phyloP scores from a whole-genome alignment of 2,888 invertebrate species.

The Drosophila nigricruria region DNA sequence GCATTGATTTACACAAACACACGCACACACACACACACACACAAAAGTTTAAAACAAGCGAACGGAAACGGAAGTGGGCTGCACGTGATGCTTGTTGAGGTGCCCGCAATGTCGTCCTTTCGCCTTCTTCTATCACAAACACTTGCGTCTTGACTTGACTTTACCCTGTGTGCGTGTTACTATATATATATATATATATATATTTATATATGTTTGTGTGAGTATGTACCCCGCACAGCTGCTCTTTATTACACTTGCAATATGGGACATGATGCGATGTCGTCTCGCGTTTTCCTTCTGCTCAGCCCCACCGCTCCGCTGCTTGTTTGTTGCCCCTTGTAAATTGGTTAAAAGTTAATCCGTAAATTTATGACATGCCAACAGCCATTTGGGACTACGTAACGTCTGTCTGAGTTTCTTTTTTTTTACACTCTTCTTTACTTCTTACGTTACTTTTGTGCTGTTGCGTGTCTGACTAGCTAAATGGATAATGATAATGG shows the following conservation, averaged over 20 bases:
- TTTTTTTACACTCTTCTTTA: constrained; percentile 1
- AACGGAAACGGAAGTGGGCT: constrained; percentile 77
- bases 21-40: constrained; percentile 11
- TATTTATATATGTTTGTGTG: constrained; percentile 26
- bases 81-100: constrained; percentile 76
- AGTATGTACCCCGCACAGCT: constrained; percentile 58
- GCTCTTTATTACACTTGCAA: constrained; percentile 78
- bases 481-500: constrained; percentile 71
- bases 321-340: constrained; percentile 66
- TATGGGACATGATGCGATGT: constrained; percentile 72
- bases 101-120: constrained; percentile 56
- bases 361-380: constrained; percentile 78
- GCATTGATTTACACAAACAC: constrained; percentile 71
- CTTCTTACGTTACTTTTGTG: constrained; percentile 9
- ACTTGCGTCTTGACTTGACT: constrained; percentile 65
- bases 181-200: background rate
- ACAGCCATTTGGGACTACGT: constrained; percentile 70
- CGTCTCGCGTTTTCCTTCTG: constrained; percentile 42
- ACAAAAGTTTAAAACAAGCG: constrained; percentile 75
- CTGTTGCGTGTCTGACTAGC: constrained; percentile 63
- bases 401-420: constrained; percentile 36
- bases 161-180: constrained; percentile 13
- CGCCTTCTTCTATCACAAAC: constrained; percentile 66
- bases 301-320: constrained; percentile 16
- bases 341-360: constrained; percentile 81